Percentiles rank a stretch among this genome's conserved stretches.
Evolutionary conservation across 2,797 vertebrate species (phyloP).

Genomic region (Hybognathus amarus): DNA sequence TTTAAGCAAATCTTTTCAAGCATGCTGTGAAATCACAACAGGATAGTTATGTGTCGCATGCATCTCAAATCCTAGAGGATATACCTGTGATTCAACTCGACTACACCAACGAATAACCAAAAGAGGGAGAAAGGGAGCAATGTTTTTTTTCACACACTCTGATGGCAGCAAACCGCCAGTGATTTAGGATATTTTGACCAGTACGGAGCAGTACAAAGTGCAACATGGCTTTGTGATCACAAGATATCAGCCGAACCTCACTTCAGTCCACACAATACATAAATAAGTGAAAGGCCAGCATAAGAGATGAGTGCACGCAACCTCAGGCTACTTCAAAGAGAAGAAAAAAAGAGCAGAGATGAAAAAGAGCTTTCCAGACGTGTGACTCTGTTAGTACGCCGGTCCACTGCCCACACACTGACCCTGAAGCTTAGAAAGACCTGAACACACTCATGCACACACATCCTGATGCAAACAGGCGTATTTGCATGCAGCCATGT

Average conservation of each 20-base stretch:
- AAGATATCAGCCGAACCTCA: slow-evolving; percentile 53
- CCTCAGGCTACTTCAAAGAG: slow-evolving; percentile 55
- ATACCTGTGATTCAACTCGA: not conserved
- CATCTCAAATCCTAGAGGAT: not conserved
- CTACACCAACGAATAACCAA: not conserved
- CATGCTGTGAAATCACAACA: not conserved
- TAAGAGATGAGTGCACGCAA: slow-evolving; percentile 45
- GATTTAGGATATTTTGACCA: slow-evolving; percentile 60
- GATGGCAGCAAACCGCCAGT: slow-evolving; percentile 50
- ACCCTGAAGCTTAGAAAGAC: slow-evolving; percentile 21
- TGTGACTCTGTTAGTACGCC: slow-evolving; percentile 26
- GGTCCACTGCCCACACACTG: slow-evolving; percentile 37
- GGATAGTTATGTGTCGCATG: not conserved
- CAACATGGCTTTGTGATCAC: slow-evolving; percentile 55
- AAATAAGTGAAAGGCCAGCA: slow-evolving; percentile 60
- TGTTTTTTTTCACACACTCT: slow-evolving; percentile 5
- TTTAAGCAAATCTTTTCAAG: not conserved
- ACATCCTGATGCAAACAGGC: slow-evolving; percentile 3
- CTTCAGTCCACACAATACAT: slow-evolving; percentile 59
- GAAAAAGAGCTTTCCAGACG: slow-evolving; percentile 43
- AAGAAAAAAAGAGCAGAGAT: slow-evolving; percentile 22
- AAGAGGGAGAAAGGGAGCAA: not conserved
- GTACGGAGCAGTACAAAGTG: slow-evolving; percentile 54
- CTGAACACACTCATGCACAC: slow-evolving; percentile 23
- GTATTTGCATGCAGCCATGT: not conserved